phyloP scores from a whole-genome alignment of 2,113 vertebrate species.

The Atherinomorus stipes region DNA sequence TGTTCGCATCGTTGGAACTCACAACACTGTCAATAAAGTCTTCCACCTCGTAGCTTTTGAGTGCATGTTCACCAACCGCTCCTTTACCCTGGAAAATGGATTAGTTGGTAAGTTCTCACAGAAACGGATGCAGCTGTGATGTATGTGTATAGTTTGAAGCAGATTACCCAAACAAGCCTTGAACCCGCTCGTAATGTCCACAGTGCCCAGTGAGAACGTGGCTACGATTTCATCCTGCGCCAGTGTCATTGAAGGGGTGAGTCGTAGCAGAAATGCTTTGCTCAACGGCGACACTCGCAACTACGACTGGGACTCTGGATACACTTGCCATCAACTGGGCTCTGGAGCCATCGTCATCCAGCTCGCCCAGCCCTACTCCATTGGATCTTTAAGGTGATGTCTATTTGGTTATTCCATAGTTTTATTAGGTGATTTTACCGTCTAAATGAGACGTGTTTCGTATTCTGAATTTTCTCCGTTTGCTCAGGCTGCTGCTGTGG shows the following conservation, averaged over 20 bases:
- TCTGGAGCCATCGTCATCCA: constrained; percentile 97
- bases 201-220: constrained; percentile 94
- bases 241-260: constrained; percentile 97
- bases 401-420: no score
- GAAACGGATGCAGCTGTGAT: no score
- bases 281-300: constrained; percentile 97
- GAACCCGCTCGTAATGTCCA: not conserved
- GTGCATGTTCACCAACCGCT: constrained; percentile 94
- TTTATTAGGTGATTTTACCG: no score
- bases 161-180: not conserved
- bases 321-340: constrained; percentile 97
- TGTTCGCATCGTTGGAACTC: constrained; percentile 96
- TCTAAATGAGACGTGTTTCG: no score
- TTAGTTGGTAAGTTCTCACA: constrained; percentile 88
- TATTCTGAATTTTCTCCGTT: not conserved
- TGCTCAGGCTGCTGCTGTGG: constrained; percentile 92
- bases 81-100: constrained; percentile 92
- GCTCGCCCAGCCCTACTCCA: constrained; percentile 94
- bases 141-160: not conserved
- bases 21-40: constrained; percentile 99
- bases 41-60: constrained; percentile 99
- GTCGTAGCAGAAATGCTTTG: constrained; percentile 95
- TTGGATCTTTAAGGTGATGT: constrained; percentile 88
- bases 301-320: constrained; percentile 99
- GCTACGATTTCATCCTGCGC: constrained; percentile 92